A percentile compares a stretch with the other conserved stretches of the same genome.
phyloP scores from a whole-genome alignment of 64 coral and sea anemone species.

The Pocillopora verrucosa region DNA sequence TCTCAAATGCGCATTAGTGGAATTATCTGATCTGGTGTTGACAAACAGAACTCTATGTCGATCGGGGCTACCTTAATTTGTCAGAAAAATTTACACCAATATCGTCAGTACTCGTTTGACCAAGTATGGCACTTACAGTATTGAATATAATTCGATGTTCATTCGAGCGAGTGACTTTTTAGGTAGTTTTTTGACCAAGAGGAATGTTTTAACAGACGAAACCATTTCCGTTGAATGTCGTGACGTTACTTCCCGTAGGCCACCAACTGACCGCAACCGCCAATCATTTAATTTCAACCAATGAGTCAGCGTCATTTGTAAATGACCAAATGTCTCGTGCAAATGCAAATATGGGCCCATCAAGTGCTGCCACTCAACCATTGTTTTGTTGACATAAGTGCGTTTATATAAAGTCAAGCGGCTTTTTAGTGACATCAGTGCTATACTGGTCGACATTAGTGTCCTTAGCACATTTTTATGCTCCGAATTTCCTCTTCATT shows the following conservation, averaged over 20 bases:
- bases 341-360: not conserved
- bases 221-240: not conserved
- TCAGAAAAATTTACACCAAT: not conserved
- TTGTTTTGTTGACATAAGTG: slow-evolving; percentile 27
- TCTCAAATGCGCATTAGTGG: not conserved
- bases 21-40: not conserved
- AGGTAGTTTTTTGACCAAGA: not conserved
- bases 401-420: slow-evolving; percentile 13
- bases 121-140: slow-evolving; percentile 14
- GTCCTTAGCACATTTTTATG: slow-evolving; percentile 5
- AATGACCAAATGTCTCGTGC: slow-evolving; percentile 2
- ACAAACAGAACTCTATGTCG: not conserved
- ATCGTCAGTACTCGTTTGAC: not conserved
- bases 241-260: not conserved
- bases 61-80: not conserved
- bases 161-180: not conserved
- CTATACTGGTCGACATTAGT: not conserved
- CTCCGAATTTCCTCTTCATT: slow-evolving; percentile 21
- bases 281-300: not conserved
- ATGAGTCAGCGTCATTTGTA: not conserved
- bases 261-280: not conserved
- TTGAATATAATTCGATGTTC: not conserved
- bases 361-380: not conserved
- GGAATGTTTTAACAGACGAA: not conserved
- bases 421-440: slow-evolving; percentile 18